These are phyloP conservation scores for Dolichopus griseipennis DNA, from an alignment of 2,888 invertebrate genomes.

Conservation along the genomic window DNA sequence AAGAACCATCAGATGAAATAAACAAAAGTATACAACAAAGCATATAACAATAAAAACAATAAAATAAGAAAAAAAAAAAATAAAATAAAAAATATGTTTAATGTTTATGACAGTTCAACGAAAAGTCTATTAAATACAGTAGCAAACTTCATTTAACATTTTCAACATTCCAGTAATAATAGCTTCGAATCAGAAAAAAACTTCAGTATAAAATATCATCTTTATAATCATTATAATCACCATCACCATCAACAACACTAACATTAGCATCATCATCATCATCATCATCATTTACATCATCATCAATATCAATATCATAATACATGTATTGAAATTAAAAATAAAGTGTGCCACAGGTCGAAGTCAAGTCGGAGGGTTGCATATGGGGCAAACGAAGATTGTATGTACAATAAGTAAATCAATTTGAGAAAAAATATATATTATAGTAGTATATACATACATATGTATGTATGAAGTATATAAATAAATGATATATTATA, in stretches of 20 bases:
- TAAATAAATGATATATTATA: not conserved
- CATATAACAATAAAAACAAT: not conserved
- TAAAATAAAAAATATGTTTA: too few relatives aligned
- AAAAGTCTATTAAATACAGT: constrained; percentile 1
- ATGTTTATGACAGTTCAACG: not conserved
- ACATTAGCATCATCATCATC: not conserved
- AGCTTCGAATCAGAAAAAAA: not conserved
- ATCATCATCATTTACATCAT: not conserved
- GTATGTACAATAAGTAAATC: too few relatives aligned
- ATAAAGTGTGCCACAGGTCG: constrained; percentile 10
- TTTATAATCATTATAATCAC: not conserved
- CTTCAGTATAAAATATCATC: not conserved
- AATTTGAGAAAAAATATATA: not conserved
- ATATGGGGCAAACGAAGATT: not conserved
- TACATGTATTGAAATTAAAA: not conserved
- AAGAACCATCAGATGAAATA: not conserved
- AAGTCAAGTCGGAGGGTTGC: not conserved
- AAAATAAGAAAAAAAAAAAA: not conserved
- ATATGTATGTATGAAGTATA: not conserved
- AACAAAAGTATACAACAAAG: not conserved
- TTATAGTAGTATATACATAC: not conserved
- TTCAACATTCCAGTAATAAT: not conserved
- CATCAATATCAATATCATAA: not conserved
- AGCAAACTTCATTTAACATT: not conserved
- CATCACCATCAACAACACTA: not conserved